Evolutionary conservation across 2,888 invertebrate species (phyloP).

Genomic region (Hirtodrosophila duncani): DNA sequence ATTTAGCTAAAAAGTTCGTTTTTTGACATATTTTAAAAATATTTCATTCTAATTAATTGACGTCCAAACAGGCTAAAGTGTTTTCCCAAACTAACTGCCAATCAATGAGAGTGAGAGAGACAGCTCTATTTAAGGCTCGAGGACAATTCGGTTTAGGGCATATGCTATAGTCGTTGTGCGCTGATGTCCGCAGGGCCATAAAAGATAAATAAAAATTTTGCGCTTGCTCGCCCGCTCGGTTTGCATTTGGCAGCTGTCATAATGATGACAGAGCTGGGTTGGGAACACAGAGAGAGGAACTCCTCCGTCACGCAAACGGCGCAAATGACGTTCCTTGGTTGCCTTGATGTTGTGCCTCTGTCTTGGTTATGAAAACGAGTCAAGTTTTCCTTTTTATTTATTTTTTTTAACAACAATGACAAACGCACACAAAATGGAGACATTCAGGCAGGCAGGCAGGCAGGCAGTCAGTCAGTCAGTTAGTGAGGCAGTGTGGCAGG

Average conservation of each 20-base stretch:
- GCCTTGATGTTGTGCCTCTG: slow-evolving; percentile 3
- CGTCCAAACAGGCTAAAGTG: no score
- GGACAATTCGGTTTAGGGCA: no score
- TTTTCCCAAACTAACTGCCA: no score
- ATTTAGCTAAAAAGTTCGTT: no score
- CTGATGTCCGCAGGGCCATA: no score
- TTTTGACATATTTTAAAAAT: no score
- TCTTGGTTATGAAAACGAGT: slow-evolving; percentile 44
- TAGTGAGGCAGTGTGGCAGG: neutral
- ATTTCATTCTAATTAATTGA: no score
- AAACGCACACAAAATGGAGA: slow-evolving; percentile 50
- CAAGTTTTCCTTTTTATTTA: no score
- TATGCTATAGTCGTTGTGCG: no score
- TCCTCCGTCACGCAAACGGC: slow-evolving; percentile 50
- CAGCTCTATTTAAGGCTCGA: no score
- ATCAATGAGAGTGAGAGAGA: no score
- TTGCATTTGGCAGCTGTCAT: slow-evolving; percentile 64
- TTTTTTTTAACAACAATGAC: slow-evolving; percentile 13
- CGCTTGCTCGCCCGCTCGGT: slow-evolving; percentile 56
- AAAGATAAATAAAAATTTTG: slow-evolving; percentile 56
- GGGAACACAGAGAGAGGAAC: neutral
- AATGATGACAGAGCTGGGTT: slow-evolving; percentile 17
- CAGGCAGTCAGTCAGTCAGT: slow-evolving; percentile 2
- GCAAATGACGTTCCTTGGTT: slow-evolving; percentile 28
- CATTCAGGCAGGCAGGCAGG: slow-evolving; percentile 23